Conservation (phyloP, 2,113 vertebrate genomes). For the Otocyon megalotis region DNA sequence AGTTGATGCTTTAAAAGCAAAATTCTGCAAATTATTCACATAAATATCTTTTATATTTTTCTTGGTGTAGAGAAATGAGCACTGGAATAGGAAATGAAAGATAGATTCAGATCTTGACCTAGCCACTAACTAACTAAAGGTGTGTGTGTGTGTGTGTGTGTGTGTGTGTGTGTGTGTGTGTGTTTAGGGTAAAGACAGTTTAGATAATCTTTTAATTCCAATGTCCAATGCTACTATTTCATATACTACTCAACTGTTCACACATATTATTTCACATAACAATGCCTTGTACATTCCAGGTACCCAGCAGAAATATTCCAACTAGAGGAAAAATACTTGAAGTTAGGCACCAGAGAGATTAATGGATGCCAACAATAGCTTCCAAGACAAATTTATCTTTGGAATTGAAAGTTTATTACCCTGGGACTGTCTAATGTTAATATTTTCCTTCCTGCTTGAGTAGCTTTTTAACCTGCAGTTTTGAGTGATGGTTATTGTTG, state of each 20-base stretch:
- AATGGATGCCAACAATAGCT: not conserved
- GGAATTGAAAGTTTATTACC: constrained; percentile 51
- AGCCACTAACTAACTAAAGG: not conserved
- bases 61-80: not conserved
- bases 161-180: not conserved
- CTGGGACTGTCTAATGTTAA: constrained; percentile 49
- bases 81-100: constrained; percentile 2
- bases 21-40: not conserved
- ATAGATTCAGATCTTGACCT: constrained; percentile 21
- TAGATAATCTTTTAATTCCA: constrained; percentile 43
- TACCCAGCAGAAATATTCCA: constrained; percentile 30
- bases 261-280: not conserved
- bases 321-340: constrained; percentile 40
- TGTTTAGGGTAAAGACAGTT: not conserved
- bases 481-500: constrained; percentile 60
- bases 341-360: constrained; percentile 16
- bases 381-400: constrained; percentile 62
- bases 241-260: not conserved
- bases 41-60: not conserved
- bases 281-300: constrained; percentile 12
- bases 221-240: not conserved
- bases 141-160: not conserved
- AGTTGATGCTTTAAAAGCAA: not conserved
- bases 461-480: constrained; percentile 60
- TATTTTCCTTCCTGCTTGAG: constrained; percentile 66